Evolutionary conservation across 2,888 invertebrate genomes (phyloP), one percentile per base, ranked within the genome.

Genomic region (Tupiocoris notatus): DNA sequence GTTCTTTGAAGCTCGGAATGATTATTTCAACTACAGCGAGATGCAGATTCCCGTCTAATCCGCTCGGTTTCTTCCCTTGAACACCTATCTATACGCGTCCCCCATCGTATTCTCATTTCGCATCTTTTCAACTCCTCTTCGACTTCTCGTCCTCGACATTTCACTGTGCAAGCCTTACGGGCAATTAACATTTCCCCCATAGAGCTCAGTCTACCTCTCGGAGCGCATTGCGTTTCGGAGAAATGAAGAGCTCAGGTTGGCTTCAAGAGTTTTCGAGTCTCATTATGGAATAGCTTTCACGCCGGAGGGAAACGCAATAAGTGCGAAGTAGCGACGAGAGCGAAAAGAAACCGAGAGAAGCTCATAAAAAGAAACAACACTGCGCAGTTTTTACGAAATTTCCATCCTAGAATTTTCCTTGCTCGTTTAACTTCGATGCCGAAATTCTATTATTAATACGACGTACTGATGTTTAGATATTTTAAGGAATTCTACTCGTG

Each of bases 121-220:
- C 57, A 22, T 57, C 67, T 67, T 57, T 67, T 67, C 56, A 57
- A 20, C 6, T 54, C 21, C 39, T 39, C 39, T 67, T 57, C 39
- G 6, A 39, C 39, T 39, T 39, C 39, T 22, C 67, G 17, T 22
- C 57, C 22, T 17, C 12, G 25, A 2, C 67, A 67, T 20, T 67
- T 56, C 21, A 25, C 54, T 25, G 16, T 24, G 18, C 56, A 18
- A n/a, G 18, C 20, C 67, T 67, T 57, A 67, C 67, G 67, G 67
- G 67, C 67, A 67, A 67, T 67, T 67, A 67, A 67, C 67, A 56
- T 67, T 67, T 17, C 66, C 66, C 66, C 20, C 39, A 9, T 39
- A 12, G 39, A 39, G 39, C 39, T 39, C 6, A 12, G 12, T 7
- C n/a, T 17, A 9, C 25, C 22, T 62, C 39, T 24, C 57, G 17